Base-by-base conservation (phyloP, 2,888 invertebrate species). In the Microplitis manilae region DNA sequence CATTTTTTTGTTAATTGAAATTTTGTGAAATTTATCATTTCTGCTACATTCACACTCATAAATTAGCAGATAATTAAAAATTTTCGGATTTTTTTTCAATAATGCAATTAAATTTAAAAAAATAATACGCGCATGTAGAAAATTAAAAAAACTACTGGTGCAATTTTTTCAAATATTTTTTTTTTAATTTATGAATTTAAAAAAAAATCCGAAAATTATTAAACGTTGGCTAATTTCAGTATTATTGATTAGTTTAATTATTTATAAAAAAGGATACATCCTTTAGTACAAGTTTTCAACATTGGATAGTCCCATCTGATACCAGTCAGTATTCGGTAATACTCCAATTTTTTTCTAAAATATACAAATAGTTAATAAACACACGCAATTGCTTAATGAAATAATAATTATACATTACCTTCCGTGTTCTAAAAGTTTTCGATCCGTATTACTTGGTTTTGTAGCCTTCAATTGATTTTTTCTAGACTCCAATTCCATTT, bases 281-380 rank as follows among this genome's bases (percentile, higher is more conserved):
- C 85, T 79, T 79, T 78, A 13, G 64, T 41, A 20, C 17, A 78
- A 73, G 80, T 80, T 61, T 80, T 74, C 6, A 81, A 64, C 39
- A 64, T 73, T n/a, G 69, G 77, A 59, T 77, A 85, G 70, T 85
- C 84, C 85, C 85, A 85, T 65, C 77, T 78, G 62, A 85, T 81
- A 30, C 84, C 76, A 7, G 85, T 85, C 41, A 85, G 60, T 20
- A 79, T 68, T 80, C 79, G 84, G 41, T 85, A 85, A 6, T 82
- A 79, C 1, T 73, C 68, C 5, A 77, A 80, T 65, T 83, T 85
- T 75, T 74, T 83, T 20, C 85, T 85, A 60, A 5, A 81, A 81
- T 30, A 68, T n/a, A 68, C 20, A 13, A 20, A 72, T 13, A n/a
- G 0, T n/a, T 17, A 75, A 59, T 50, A 15, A 62, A 7, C 7